Percentiles rank a stretch among this genome's conserved stretches.
These are phyloP conservation scores for Hydroisotoma schaefferi DNA, from an alignment of 2,888 invertebrate genomes.

Conservation along the genomic window DNA sequence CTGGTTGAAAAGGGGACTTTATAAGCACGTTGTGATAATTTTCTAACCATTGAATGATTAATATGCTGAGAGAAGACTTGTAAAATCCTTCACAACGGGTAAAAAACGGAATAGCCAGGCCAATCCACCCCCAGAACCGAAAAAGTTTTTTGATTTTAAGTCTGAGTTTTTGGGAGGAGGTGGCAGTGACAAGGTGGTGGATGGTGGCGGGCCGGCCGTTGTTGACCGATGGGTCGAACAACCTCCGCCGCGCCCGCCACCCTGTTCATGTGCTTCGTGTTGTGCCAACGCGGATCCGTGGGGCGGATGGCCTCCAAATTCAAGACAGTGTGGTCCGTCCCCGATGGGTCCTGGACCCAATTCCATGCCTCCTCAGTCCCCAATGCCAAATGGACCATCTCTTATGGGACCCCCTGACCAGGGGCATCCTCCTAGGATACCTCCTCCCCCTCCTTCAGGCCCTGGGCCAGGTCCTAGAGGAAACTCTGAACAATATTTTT, in stretches of 20 bases:
- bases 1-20: no score
- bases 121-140: conserved; percentile 40
- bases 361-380: conserved; percentile 44
- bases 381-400: conserved; percentile 48
- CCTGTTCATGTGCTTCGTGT: conserved; percentile 47
- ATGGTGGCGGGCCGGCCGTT: conserved; percentile 50
- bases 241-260: conserved; percentile 53
- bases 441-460: conserved; percentile 16
- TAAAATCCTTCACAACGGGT: conserved; percentile 46
- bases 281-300: conserved; percentile 50
- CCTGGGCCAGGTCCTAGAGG: conserved; percentile 26
- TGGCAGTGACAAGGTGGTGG: conserved; percentile 46
- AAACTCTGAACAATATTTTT: conserved; percentile 45
- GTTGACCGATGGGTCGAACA: conserved; percentile 58
- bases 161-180: conserved; percentile 48
- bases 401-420: conserved; percentile 45
- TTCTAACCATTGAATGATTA: no score
- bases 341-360: conserved; percentile 43
- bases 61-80: not conserved
- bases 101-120: conserved; percentile 48
- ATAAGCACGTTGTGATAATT: no score
- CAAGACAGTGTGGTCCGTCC: conserved; percentile 47
- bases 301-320: conserved; percentile 42
- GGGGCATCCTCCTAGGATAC: conserved; percentile 38
- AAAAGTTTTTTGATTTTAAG: conserved; percentile 49